These are phyloP conservation scores for Mythimna loreyi DNA, from an alignment of 2,888 invertebrate species.

Conservation along the genomic window DNA sequence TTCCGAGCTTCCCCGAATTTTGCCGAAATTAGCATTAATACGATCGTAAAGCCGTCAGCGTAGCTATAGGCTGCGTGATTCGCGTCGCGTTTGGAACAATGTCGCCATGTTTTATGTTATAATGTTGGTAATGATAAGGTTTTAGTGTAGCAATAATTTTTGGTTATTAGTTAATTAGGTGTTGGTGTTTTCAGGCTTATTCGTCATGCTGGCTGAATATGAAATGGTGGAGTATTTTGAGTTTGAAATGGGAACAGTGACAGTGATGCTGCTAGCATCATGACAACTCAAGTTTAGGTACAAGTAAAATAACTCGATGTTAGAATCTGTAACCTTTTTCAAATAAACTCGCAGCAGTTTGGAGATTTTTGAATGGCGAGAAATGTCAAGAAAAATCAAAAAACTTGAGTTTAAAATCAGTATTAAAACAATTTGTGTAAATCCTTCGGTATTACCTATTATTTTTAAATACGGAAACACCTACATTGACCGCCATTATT, in stretches of 20 bases:
- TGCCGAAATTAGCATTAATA: slow-evolving; percentile 73
- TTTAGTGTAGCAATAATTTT: slow-evolving; percentile 63
- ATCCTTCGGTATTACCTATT: too few relatives aligned
- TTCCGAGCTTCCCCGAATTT: slow-evolving; percentile 61
- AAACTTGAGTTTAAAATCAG: not conserved
- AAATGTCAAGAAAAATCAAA: not conserved
- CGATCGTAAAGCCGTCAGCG: slow-evolving; percentile 73
- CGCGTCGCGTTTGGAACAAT: slow-evolving; percentile 68
- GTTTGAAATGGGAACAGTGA: slow-evolving; percentile 5
- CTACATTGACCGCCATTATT: slow-evolving; percentile 27
- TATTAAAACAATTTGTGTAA: not conserved
- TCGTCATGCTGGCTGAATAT: slow-evolving; percentile 32
- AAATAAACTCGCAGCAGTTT: not conserved
- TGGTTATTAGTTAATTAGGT: slow-evolving; percentile 56
- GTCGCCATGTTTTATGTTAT: slow-evolving; percentile 62
- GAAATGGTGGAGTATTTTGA: slow-evolving; percentile 26
- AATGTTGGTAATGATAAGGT: slow-evolving; percentile 56
- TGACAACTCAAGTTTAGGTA: too few relatives aligned
- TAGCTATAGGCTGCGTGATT: slow-evolving; percentile 71
- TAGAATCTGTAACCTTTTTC: not conserved
- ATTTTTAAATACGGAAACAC: not conserved
- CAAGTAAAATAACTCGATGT: not conserved
- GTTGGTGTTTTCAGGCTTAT: slow-evolving; percentile 39
- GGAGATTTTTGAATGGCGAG: too few relatives aligned
- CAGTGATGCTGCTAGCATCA: not conserved